Base-by-base conservation (phyloP, 2,888 invertebrate species). In the Ichneumoninae sp. region DNA sequence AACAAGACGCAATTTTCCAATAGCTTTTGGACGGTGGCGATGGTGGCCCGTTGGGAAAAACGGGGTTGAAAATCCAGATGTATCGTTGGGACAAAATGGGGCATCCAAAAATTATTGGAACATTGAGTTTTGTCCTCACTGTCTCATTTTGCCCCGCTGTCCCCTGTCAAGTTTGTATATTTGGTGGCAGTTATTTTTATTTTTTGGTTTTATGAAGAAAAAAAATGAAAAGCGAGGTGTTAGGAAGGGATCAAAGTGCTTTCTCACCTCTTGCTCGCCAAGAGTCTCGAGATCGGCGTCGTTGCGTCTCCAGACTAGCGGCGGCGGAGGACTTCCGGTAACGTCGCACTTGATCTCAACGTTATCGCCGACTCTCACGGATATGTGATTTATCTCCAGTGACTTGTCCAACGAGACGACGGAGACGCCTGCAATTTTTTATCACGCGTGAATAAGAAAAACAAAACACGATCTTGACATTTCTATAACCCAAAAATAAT, bases 331-430 rank as follows among this genome's bases (percentile, higher is more conserved):
- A 26, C 96, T 96, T 19, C 96, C 96, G 33, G 95, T 96, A 70
- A 97, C 96, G 93, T 97, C 97, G 92, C 97, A 97, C 92, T 96
- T 96, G 88, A 97, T 96, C 93, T 97, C 97, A 74, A 97, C 96
- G 91, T 97, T 97, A 93, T 97, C 97, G 40, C 96, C 96, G 22
- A 96, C 96, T 70, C 96, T 94, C 3, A 96, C 96, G 47, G 96
- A 95, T 82, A 97, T 94, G 89, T 96, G 95, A 91, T 96, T 96
- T 72, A 96, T 95, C 91, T 96, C 96, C 77, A 97, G 94, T 30
- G 96, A 96, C 91, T 96, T 96, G 93, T 97, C 96, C 92, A 97
- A 92, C 0, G 96, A 95, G 16, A 96, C 96, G 33, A 96, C 96
- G 1, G 96, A 96, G 68, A 96, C 95, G 93, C 96, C 96, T 96